These are phyloP conservation scores for Murina feae DNA, from an alignment of 2,113 vertebrate genomes.

Conservation along the genomic window DNA sequence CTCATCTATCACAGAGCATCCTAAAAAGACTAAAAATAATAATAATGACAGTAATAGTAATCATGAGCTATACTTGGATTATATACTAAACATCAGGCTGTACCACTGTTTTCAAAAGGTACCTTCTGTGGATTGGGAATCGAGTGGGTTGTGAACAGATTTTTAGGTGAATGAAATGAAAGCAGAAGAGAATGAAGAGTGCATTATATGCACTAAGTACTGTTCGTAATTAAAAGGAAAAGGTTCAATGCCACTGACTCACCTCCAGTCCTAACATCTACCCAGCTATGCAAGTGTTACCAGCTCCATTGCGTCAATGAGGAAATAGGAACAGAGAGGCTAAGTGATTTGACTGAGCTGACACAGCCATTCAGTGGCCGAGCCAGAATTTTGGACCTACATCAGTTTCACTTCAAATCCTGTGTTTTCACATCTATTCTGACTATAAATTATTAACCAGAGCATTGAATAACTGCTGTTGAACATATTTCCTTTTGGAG, in stretches of 20 bases:
- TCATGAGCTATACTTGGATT: neutral
- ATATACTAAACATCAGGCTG: neutral
- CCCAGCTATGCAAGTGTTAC: neutral
- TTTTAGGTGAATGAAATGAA: slow-evolving; percentile 8
- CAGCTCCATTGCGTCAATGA: neutral
- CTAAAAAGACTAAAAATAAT: slow-evolving; percentile 54
- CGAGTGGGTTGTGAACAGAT: neutral
- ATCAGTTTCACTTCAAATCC: neutral
- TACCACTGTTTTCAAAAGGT: neutral
- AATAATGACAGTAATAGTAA: neutral
- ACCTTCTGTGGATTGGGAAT: neutral
- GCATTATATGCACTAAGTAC: neutral
- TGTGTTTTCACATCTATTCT: slow-evolving; percentile 18
- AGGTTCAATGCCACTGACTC: neutral
- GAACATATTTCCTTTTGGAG: slow-evolving; percentile 30
- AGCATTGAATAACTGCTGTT: neutral
- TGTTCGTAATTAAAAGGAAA: neutral
- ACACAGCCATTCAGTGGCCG: neutral
- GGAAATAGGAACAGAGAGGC: neutral
- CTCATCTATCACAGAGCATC: slow-evolving; percentile 47
- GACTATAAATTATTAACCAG: neutral
- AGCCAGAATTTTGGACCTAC: neutral
- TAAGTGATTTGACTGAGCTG: neutral
- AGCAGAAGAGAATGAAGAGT: neutral
- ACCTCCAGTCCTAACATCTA: neutral